Base-by-base conservation (phyloP, 2,797 vertebrate genomes). In the Australoheros facetus region DNA sequence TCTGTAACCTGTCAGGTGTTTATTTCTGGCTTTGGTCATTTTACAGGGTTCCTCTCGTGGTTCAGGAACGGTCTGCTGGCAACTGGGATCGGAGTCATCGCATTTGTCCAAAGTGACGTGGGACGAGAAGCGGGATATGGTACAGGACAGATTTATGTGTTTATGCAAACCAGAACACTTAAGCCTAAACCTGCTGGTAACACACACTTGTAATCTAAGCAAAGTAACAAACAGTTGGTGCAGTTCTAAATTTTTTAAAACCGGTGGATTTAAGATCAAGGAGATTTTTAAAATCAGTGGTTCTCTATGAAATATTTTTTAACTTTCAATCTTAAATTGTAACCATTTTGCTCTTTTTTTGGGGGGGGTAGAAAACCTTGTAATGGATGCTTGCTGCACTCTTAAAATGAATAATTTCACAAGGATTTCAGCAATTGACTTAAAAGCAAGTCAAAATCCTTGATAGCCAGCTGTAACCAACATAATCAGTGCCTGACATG, bases 61-160 rank as follows among this genome's bases (percentile, higher is more conserved):
- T 97, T 98, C 91, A 95, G 97, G 56, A 98, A 98, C 45, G 97
- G 97, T 34, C 93, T 98, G 80, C 93, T 98, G 88, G 96, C 97
- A 0, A 97, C 97, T 0, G 97, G 97, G 28, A 94, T 98, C 0
- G 96, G 97, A 3, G 96, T 98, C 85, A 97, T 97, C 53, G 95
- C 97, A 1, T 97, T 95, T 56, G 96, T 97, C 55, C 97, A 97
- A 91, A 97, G 97, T 14, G 97, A 97, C 79, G 94, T 96, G 62
- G 97, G 97, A 13, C 92, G 96, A 58, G 97, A 97, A 89, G 97
- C 97, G 0, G 97, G 93, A 71, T 97, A 97, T 0, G 97, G 97
- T 97, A 95, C 76, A 11, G 79, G 11, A 4, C 3, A 26, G 4
- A 30, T 37, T 53, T 2, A 16, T 26, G 54, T 8, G 28, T 32